Base-by-base conservation (phyloP, 1,140 invertebrate species). In the Stegodyphus dumicola region DNA sequence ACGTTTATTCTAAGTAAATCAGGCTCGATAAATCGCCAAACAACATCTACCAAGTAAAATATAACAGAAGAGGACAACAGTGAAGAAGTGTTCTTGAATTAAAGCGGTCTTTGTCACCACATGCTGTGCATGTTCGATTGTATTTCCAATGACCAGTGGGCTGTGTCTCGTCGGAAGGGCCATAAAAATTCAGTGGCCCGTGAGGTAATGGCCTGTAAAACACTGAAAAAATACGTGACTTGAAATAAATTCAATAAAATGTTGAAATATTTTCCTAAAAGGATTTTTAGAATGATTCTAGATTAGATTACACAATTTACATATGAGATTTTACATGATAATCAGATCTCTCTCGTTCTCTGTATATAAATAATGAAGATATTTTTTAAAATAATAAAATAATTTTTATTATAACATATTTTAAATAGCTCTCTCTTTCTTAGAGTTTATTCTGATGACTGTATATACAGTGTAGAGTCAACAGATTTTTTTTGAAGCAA, bases 131-230 rank as follows among this genome's bases (percentile, higher is more conserved):
- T 7, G 10, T 15, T 66, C 13, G n/a, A 66, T n/a, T 66, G 11
- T 17, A 67, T 67, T 4, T 15, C 33, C n/a, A 18, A 67, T 67
- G 66, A 67, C 33, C 66, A 18, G 66, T 67, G 66, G 33, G 33
- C n/a, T 67, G 33, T 67, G 66, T 17, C 33, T 11, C 17, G n/a
- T 18, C 17, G 66, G n/a, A 11, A 67, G 18, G n/a, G 9, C 66
- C 9, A 67, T 67, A 67, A 67, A 67, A 18, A 9, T 18, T 67
- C 66, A 67, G 17, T 18, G 17, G n/a, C n/a, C 66, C 66, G 66
- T 67, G 66, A 67, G n/a, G 17, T 67, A 67, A 67, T 67, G n/a
- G n/a, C n/a, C 9, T 67, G 66, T 67, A 67, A 67, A 18, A 17
- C 15, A 67, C n/a, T 9, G n/a, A 67, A 67, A 67, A 18, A 9